phyloP scores from a whole-genome alignment of 2,113 vertebrate genomes.

The Platanista minor region DNA sequence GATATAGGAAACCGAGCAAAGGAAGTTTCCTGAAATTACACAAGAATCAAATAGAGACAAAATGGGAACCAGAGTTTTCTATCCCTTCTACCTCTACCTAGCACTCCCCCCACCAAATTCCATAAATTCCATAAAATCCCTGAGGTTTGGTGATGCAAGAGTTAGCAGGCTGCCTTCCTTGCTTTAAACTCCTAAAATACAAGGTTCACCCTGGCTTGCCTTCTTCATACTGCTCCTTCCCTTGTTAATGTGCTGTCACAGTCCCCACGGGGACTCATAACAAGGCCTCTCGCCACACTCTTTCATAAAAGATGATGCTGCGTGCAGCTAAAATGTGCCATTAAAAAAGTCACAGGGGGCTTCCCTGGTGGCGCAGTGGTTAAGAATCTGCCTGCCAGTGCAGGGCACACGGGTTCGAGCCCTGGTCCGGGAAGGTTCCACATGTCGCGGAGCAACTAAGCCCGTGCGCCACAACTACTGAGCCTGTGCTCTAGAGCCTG shows the following conservation, averaged over 20 bases:
- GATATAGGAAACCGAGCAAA: neutral
- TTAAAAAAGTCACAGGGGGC: slow-evolving; percentile 25
- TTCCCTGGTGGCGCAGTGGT: too few relatives aligned
- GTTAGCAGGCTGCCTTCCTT: neutral
- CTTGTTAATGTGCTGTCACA: neutral
- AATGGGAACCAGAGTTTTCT: neutral
- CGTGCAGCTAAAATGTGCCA: neutral
- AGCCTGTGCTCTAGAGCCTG: too few relatives aligned
- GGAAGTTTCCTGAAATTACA: neutral
- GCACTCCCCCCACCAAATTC: neutral
- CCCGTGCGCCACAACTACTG: too few relatives aligned
- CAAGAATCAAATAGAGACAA: neutral
- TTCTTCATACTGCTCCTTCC: neutral
- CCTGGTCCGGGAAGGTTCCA: too few relatives aligned
- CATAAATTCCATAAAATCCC: neutral
- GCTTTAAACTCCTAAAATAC: neutral
- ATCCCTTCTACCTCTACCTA: neutral
- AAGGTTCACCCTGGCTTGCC: neutral
- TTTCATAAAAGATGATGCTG: neutral
- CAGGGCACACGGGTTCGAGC: too few relatives aligned
- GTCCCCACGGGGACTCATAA: neutral
- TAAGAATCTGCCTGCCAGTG: too few relatives aligned
- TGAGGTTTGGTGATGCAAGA: neutral
- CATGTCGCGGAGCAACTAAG: too few relatives aligned
- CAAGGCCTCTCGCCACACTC: neutral